A percentile compares a stretch with the other conserved stretches of the same genome.
phyloP scores from a whole-genome alignment of 2,888 invertebrate species.

The Mycogona germanica region DNA sequence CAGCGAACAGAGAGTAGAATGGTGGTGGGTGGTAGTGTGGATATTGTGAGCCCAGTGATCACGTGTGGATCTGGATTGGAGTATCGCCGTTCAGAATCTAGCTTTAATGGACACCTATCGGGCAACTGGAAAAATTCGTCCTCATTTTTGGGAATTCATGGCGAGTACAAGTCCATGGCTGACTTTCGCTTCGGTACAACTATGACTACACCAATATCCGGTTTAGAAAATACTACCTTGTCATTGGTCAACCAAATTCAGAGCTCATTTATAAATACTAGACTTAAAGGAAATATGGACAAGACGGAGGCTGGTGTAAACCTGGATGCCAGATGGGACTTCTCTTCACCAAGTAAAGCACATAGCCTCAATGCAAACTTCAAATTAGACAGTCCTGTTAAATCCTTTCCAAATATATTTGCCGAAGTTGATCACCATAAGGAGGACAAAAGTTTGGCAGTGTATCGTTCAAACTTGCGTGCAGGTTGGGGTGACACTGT shows the following conservation, averaged over 20 bases:
- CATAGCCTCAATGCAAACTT: neutral
- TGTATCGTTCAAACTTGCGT: constrained; percentile 1
- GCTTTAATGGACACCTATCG: neutral
- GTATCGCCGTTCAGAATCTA: neutral
- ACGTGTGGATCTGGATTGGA: neutral
- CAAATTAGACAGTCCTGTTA: neutral
- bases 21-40: neutral
- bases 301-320: neutral
- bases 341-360: neutral
- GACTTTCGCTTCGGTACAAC: neutral
- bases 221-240: neutral
- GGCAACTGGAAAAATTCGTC: constrained; percentile 6
- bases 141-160: neutral
- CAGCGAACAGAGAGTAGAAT: neutral
- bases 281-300: too few species aligned
- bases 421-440: too few species aligned
- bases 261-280: neutral
- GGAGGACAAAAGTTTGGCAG: neutral
- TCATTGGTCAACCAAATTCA: constrained; percentile 1
- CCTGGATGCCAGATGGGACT: constrained; percentile 3
- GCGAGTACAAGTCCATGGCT: neutral
- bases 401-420: constrained; percentile 2
- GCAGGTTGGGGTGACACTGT: constrained; percentile 4
- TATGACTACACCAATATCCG: neutral
- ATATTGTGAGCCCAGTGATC: neutral